These are phyloP conservation scores for Lutjanus campechanus DNA, from an alignment of 2,797 vertebrate species.

Conservation along the genomic window DNA sequence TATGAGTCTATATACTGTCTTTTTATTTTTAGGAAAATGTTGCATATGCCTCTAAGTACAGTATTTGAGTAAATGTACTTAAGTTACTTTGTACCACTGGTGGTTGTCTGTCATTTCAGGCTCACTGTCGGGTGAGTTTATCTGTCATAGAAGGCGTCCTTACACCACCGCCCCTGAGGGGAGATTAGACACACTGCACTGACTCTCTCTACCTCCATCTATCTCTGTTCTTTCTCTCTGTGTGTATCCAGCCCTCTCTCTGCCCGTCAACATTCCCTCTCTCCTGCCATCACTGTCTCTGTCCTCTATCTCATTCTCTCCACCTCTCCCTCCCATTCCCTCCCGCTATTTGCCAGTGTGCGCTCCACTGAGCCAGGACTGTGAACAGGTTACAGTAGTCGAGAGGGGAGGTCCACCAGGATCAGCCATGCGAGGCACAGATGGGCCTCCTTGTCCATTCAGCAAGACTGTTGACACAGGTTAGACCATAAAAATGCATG, in stretches of 20 bases:
- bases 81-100: constrained; percentile 11
- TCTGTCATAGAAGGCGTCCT: constrained; percentile 75
- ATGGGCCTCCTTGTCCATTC: constrained; percentile 55
- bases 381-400: constrained; percentile 75
- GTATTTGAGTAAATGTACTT: neutral
- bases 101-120: constrained; percentile 61
- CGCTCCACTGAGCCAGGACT: constrained; percentile 70
- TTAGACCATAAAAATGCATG: constrained; percentile 51
- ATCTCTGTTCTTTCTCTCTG: constrained; percentile 35
- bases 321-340: constrained; percentile 39
- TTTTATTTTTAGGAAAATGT: no score
- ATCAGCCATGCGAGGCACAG: constrained; percentile 61
- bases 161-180: constrained; percentile 67
- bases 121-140: constrained; percentile 70
- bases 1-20: no score
- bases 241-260: constrained; percentile 40
- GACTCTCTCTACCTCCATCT: constrained; percentile 62
- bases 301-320: constrained; percentile 53
- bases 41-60: no score
- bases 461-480: constrained; percentile 49
- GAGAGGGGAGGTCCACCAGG: constrained; percentile 54
- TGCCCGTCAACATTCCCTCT: constrained; percentile 50
- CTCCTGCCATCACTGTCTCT: constrained; percentile 47
- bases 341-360: constrained; percentile 65
- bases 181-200: constrained; percentile 78